Evolutionary conservation across 1,140 invertebrate species (phyloP).

Genomic region (Ceratina japonica): DNA sequence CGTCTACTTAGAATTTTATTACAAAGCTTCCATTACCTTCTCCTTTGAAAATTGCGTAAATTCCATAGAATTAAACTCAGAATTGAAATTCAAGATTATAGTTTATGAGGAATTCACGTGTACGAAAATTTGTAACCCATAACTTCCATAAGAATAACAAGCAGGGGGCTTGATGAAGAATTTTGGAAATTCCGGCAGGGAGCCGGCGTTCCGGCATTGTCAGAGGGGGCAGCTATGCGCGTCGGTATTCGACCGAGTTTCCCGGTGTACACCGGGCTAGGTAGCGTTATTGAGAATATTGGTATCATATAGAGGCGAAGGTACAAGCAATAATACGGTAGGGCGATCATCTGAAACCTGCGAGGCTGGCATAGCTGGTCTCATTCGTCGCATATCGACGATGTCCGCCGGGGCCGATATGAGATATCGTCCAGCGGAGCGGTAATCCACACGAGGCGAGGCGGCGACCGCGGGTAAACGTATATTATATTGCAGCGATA

Average conservation of each 20-base stretch:
- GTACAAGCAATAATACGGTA: constrained; percentile 74
- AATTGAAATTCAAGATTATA: no score
- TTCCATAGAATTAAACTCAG: no score
- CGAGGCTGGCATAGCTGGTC: constrained; percentile 72
- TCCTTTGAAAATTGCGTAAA: no score
- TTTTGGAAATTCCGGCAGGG: constrained; percentile 30
- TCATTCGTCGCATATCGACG: constrained; percentile 80
- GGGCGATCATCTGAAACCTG: constrained; percentile 70
- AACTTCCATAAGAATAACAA: neutral
- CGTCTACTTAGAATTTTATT: no score
- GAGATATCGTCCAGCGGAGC: constrained; percentile 74
- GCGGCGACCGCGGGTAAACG: constrained; percentile 61
- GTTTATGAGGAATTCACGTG: no score
- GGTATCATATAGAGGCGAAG: constrained; percentile 64
- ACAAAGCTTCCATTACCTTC: no score
- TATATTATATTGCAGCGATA: constrained; percentile 79
- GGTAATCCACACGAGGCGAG: constrained; percentile 72
- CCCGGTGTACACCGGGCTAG: constrained; percentile 27
- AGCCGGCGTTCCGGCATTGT: constrained; percentile 9
- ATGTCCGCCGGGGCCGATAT: constrained; percentile 76
- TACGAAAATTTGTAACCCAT: no score
- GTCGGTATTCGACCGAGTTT: constrained; percentile 29
- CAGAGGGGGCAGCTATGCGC: neutral
- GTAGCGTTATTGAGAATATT: constrained; percentile 70
- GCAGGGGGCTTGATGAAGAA: neutral